Conservation (phyloP, 92 coral and sea anemone genomes). For the Plumapathes pennacea region DNA sequence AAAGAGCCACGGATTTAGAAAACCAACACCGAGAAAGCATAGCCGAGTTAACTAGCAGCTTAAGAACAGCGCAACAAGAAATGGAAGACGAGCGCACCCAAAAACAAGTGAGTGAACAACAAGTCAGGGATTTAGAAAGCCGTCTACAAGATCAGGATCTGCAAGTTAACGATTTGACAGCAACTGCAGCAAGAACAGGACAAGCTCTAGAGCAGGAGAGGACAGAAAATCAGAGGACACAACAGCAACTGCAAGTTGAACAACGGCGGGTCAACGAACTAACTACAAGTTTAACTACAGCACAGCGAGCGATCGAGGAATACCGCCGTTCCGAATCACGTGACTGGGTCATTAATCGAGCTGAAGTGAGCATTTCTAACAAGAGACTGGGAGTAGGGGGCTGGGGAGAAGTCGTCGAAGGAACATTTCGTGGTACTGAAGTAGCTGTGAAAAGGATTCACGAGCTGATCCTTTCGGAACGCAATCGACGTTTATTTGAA, state of each 20-base stretch:
- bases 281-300: conserved; percentile 31
- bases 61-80: too few species aligned
- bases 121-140: too few species aligned
- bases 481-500: conserved; percentile 75
- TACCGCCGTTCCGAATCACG: conserved; percentile 26
- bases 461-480: conserved; percentile 71
- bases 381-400: conserved; percentile 74
- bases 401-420: conserved; percentile 75
- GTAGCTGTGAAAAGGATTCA: conserved; percentile 89
- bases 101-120: too few species aligned
- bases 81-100: too few species aligned
- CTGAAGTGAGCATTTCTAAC: conserved; percentile 59
- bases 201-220: too few species aligned
- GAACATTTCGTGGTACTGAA: conserved; percentile 62
- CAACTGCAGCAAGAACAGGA: too few species aligned
- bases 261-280: conserved; percentile 36
- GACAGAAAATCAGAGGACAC: too few species aligned
- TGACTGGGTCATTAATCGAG: conserved; percentile 74
- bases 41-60: too few species aligned
- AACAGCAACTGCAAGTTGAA: conserved; percentile 11
- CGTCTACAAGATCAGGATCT: too few species aligned
- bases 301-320: conserved; percentile 51
- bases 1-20: too few species aligned
- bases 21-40: too few species aligned
- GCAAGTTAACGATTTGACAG: too few species aligned